Evolutionary conservation across 1,140 invertebrate species (phyloP).

Genomic region (Aphidius gifuensis): DNA sequence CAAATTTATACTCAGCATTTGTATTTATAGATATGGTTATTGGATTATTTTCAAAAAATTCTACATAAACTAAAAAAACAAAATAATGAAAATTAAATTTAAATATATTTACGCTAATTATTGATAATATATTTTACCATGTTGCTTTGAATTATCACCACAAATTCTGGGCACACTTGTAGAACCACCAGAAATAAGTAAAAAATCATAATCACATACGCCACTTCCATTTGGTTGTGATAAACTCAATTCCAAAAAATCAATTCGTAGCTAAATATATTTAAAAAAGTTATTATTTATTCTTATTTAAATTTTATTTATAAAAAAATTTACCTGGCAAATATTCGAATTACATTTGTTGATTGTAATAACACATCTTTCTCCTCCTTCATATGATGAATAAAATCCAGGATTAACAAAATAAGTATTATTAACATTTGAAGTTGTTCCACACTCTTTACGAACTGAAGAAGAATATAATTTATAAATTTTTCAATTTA

Average conservation of each 20-base stretch:
- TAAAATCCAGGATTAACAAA: conserved; percentile 75
- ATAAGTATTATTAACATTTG: conserved; percentile 77
- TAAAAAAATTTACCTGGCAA: conserved; percentile 65
- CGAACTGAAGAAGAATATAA: conserved; percentile 56
- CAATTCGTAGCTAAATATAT: conserved; percentile 66
- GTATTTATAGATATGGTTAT: conserved; percentile 69
- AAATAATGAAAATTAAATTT: conserved; percentile 19
- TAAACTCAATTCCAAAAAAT: conserved; percentile 71
- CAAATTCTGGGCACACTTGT: conserved; percentile 69
- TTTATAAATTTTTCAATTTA: too few species aligned
- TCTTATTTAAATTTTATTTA: not conserved
- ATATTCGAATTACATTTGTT: conserved; percentile 66
- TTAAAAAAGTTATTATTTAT: not conserved
- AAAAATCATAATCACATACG: conserved; percentile 66
- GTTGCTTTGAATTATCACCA: conserved; percentile 77
- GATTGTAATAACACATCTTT: conserved; percentile 68
- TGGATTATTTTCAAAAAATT: conserved; percentile 66
- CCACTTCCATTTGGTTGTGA: conserved; percentile 72
- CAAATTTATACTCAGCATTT: conserved; percentile 57
- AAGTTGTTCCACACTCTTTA: conserved; percentile 64
- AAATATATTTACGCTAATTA: conserved; percentile 13
- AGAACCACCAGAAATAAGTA: conserved; percentile 66
- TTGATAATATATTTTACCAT: conserved; percentile 50
- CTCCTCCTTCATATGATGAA: conserved; percentile 62
- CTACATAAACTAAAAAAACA: conserved; percentile 62